phyloP scores from a whole-genome alignment of 1,140 invertebrate genomes.

The Ceratoteleas bidentatus region DNA sequence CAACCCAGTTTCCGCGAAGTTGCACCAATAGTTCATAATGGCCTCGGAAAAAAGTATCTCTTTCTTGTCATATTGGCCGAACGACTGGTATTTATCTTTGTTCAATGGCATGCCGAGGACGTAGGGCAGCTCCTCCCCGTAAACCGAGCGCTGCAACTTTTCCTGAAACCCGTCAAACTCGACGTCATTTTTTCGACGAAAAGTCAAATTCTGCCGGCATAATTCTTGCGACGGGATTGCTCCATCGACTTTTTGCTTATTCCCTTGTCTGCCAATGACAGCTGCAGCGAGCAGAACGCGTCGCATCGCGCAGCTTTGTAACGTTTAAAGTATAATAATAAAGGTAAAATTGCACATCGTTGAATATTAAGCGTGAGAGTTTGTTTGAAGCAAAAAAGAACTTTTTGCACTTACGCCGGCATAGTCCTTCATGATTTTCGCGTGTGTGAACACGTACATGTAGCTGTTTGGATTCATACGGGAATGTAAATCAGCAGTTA shows the following conservation, averaged over 20 bases:
- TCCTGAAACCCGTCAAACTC: constrained; percentile 65
- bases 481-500: constrained; percentile 88
- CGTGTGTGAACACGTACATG: constrained; percentile 94
- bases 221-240: too few relatives aligned
- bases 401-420: constrained; percentile 68
- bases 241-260: too few relatives aligned
- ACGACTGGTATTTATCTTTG: constrained; percentile 87
- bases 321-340: not conserved
- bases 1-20: constrained; percentile 93
- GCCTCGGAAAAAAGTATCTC: constrained; percentile 91
- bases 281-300: too few relatives aligned
- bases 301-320: not conserved
- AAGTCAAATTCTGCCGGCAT: not conserved
- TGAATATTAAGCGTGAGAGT: not conserved
- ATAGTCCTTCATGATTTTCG: constrained; percentile 75
- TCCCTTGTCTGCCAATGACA: too few relatives aligned
- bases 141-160: constrained; percentile 82
- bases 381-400: not conserved
- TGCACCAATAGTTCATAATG: constrained; percentile 93
- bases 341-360: not conserved
- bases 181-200: not conserved
- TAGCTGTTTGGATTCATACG: constrained; percentile 88
- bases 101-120: constrained; percentile 94
- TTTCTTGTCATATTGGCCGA: constrained; percentile 86
- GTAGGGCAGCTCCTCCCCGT: constrained; percentile 95